Conservation (phyloP, 2,888 invertebrate genomes). For the Spodoptera littoralis region DNA sequence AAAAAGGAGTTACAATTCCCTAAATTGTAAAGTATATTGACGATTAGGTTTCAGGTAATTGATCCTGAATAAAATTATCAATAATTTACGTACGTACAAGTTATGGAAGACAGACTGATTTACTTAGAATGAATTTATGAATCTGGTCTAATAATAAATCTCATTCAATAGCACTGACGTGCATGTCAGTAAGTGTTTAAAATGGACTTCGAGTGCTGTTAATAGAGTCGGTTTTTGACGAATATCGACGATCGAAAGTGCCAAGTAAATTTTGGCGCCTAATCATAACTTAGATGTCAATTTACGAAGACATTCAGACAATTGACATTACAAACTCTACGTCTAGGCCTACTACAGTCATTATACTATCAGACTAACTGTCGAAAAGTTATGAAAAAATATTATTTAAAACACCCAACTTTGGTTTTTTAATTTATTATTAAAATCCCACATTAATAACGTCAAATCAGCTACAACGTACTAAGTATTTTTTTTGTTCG, state of each 20-base stretch:
- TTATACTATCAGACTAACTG: slow-evolving; percentile 41
- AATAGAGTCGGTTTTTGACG: slow-evolving; percentile 5
- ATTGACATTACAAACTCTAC: slow-evolving; percentile 55
- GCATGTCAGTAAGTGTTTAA: slow-evolving; percentile 4
- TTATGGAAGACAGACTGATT: slow-evolving; percentile 77
- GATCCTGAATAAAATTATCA: slow-evolving; percentile 40
- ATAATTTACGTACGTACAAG: slow-evolving; percentile 57
- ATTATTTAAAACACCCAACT: slow-evolving; percentile 41
- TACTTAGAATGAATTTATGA: slow-evolving; percentile 49
- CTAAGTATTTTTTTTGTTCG: slow-evolving; percentile 45
- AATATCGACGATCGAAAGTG: slow-evolving; percentile 9
- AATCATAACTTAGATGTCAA: slow-evolving; percentile 25
- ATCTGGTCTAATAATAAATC: slow-evolving; percentile 17
- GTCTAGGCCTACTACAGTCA: slow-evolving; percentile 51
- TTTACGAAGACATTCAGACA: slow-evolving; percentile 41
- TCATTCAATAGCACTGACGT: slow-evolving; percentile 10
- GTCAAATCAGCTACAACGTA: slow-evolving; percentile 50
- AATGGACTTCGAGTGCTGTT: slow-evolving; percentile 11
- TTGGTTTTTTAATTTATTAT: slow-evolving; percentile 25
- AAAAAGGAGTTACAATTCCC: slow-evolving; percentile 23
- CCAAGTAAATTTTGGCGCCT: slow-evolving; percentile 14
- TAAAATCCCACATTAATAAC: slow-evolving; percentile 44
- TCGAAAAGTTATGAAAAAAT: slow-evolving; percentile 54
- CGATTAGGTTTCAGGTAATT: slow-evolving; percentile 33
- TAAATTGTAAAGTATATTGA: slow-evolving; percentile 31